A percentile compares a stretch with the other conserved stretches of the same genome.
Evolutionary conservation across 2,797 vertebrate genomes (phyloP).

Genomic region (Acomys russatus): DNA sequence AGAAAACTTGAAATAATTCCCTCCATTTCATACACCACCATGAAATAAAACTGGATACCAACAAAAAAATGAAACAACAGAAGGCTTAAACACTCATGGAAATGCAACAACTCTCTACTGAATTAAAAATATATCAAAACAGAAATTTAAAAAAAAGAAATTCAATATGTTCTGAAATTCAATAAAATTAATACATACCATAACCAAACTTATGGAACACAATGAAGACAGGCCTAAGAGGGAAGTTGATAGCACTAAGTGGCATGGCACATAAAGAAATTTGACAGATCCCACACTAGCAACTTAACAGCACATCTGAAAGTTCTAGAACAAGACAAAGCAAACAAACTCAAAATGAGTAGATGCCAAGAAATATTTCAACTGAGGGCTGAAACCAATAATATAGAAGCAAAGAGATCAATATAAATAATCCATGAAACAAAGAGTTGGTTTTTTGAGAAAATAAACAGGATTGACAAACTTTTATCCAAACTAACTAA

Average conservation of each 20-base stretch:
- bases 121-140: not conserved
- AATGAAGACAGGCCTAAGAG: not conserved
- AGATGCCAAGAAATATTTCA: not conserved
- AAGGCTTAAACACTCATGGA: not conserved
- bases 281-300: not conserved
- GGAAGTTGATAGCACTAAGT: not conserved
- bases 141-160: not conserved
- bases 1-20: not conserved
- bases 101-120: not conserved
- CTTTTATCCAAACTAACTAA: too few species aligned
- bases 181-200: not conserved
- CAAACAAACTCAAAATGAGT: not conserved
- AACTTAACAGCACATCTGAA: not conserved
- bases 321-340: not conserved
- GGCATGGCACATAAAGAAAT: not conserved
- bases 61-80: not conserved
- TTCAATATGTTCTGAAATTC: not conserved
- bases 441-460: too few species aligned
- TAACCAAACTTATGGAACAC: not conserved
- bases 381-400: not conserved
- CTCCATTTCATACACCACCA: not conserved
- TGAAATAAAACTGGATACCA: not conserved
- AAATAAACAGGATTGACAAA: too few species aligned
- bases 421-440: too few species aligned
- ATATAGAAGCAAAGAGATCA: too few species aligned